Base-by-base conservation (phyloP, 2,113 vertebrate genomes). In the Alexandromys fortis region DNA sequence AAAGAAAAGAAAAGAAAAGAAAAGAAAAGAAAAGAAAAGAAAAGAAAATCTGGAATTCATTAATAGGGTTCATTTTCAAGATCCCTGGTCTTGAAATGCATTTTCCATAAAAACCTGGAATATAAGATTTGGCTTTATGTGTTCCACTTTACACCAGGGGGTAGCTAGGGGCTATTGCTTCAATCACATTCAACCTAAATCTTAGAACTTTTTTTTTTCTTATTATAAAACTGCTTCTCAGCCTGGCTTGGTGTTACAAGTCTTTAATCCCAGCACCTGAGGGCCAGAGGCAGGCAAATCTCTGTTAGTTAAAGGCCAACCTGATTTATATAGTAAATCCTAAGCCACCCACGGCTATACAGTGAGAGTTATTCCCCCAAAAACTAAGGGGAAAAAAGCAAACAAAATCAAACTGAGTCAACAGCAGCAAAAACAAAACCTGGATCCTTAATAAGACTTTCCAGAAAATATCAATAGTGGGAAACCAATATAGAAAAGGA, bases 171-270 rank as follows among this genome's bases (percentile, higher is more conserved):
- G 21, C 49, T 42, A 79, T 49, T 42, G 82, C 70, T 42, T 90
- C 28, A 55, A 3, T 91, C 33, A 16, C 33, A 58, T 33, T 33
- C 24, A 38, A 45, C 21, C 76, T 61, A n/a, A 72, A 91, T 88
- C 96, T 97, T 95, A 63, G 90, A 79, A 58, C 19, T 26, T 0
- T 22, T 42, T 90, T 90, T 4, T 58, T n/a, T 55, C 67, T 95
- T 91, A 90, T 78, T 49, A 65, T 90, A 76, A 96, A 93, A 47
- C 52, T 87, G 8, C 3, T 70, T 88, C 19, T 58, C 1, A 38
- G 1, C 6, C 49, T 14, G 33, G 33, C 11, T 52, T 61, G 10
- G 11, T 61, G 21, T 61, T n/a, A 58, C 22, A 38, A 2, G 1
- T 28, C 35, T 61, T 82, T 82, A 24, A 81, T 81, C 12, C 33